Evolutionary conservation across 1,140 invertebrate species (phyloP), one percentile per base, ranked within the genome.

Genomic region (Contarinia nasturtii): DNA sequence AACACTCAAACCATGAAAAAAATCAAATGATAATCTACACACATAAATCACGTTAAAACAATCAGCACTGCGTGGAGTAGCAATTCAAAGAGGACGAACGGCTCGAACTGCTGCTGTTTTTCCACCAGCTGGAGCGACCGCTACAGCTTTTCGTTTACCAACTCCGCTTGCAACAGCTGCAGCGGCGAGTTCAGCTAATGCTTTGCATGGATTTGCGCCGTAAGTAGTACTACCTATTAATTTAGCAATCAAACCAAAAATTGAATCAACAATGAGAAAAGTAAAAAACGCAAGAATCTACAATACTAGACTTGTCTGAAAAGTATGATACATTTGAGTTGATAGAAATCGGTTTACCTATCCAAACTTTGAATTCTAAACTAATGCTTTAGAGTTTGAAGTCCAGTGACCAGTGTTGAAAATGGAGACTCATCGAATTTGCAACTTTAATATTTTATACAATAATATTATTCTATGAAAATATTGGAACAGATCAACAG

Each of bases 121-220:
- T 61, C 77, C 82, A 48, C 72, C 80, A 44, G 73, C 77, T 58
- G 79, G 73, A 56, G 79, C 80, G 33, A 64, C 48, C 60, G 66
- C 61, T 55, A 60, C 58, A 67, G 66, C 66, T 44, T 63, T 65
- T 51, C 61, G 72, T 57, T 70, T 72, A 57, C 65, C 71, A 49
- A 66, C 70, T 52, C 67, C 73, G 49, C 58, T 74, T 52, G 68
- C 68, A 52, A 66, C 69, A 54, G 69, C 70, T 17, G 66, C 69
- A 54, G 69, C 70, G 18, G 75, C 76, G 8, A 20, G 33, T 54
- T 68, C 75, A 56, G 71, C 71, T 55, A 73, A 77, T 51, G 76
- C 78, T 59, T 68, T 84, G 59, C 77, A 83, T 74, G 78, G 83
- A 66, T 85, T 83, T 67, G 74, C 82, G 63, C 79, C 81, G 81